These are phyloP conservation scores for Ploceus nigricollis DNA, from an alignment of 2,113 vertebrate genomes.

Conservation along the genomic window DNA sequence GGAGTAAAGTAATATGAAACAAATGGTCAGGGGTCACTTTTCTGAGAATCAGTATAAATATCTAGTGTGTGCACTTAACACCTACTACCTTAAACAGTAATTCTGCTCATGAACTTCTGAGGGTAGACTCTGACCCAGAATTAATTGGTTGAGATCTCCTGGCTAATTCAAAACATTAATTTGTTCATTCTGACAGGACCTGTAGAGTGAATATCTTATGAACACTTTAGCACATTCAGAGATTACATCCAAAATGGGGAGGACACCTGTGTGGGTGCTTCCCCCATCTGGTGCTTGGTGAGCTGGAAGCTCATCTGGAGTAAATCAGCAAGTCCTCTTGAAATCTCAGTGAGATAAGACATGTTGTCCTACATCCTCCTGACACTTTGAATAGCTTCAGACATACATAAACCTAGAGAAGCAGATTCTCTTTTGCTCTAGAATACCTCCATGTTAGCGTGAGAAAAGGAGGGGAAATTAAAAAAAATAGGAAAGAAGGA, in stretches of 20 bases:
- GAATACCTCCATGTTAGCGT: not conserved
- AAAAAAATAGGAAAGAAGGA: not conserved
- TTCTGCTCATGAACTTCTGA: not conserved
- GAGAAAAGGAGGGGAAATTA: fast-evolving
- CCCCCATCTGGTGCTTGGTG: not conserved
- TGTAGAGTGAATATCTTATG: not conserved
- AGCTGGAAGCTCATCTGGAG: not conserved
- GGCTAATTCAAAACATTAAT: not conserved
- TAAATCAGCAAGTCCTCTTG: not conserved
- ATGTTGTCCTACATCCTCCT: fast-evolving
- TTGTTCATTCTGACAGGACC: not conserved
- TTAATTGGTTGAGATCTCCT: not conserved
- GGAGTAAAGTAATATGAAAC: not conserved
- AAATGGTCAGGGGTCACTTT: not conserved
- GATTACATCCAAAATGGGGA: not conserved
- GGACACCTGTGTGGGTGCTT: not conserved
- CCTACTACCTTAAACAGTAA: not conserved
- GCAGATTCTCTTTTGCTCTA: not conserved
- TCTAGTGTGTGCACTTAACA: not conserved
- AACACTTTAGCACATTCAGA: not conserved
- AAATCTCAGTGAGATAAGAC: not conserved
- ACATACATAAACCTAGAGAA: not conserved
- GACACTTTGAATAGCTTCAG: not conserved
- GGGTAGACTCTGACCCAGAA: not conserved
- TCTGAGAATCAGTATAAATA: not conserved